These are phyloP conservation scores for Tineola bisselliella DNA, from an alignment of 2,888 invertebrate species.

Conservation along the genomic window DNA sequence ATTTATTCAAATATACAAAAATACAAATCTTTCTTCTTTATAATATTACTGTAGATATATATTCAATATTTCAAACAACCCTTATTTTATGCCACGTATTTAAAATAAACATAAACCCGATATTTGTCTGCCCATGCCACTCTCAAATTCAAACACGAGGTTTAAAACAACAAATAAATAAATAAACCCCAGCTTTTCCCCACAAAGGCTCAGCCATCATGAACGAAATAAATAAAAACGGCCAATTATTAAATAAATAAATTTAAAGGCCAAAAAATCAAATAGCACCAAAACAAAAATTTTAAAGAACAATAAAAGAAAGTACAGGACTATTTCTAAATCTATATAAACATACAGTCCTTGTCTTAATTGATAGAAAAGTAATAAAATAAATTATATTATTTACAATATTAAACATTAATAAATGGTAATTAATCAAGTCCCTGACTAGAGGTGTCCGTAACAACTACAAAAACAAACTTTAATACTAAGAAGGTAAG, in stretches of 20 bases:
- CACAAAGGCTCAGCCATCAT: background rate
- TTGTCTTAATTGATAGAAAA: conserved; percentile 21
- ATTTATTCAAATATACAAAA: no score
- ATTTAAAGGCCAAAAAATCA: conserved; percentile 37
- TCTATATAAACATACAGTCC: conserved; percentile 35
- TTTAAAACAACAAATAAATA: background rate
- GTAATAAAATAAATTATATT: background rate
- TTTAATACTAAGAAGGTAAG: background rate
- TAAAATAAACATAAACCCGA: no score
- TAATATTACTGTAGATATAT: no score
- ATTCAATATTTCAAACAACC: no score
- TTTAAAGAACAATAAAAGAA: background rate
- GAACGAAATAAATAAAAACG: background rate
- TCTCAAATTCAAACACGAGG: background rate
- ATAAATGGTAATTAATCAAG: conserved; percentile 58
- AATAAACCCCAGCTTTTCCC: background rate
- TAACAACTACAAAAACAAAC: conserved; percentile 23
- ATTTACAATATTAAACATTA: background rate
- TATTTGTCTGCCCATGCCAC: no score
- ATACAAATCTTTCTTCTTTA: no score
- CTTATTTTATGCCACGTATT: no score
- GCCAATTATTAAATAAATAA: background rate
- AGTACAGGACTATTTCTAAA: background rate
- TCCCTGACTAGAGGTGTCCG: conserved; percentile 66
- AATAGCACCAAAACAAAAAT: conserved; percentile 57